phyloP scores from a whole-genome alignment of 2,113 vertebrate species.

The Phrynocephalus versicolor region DNA sequence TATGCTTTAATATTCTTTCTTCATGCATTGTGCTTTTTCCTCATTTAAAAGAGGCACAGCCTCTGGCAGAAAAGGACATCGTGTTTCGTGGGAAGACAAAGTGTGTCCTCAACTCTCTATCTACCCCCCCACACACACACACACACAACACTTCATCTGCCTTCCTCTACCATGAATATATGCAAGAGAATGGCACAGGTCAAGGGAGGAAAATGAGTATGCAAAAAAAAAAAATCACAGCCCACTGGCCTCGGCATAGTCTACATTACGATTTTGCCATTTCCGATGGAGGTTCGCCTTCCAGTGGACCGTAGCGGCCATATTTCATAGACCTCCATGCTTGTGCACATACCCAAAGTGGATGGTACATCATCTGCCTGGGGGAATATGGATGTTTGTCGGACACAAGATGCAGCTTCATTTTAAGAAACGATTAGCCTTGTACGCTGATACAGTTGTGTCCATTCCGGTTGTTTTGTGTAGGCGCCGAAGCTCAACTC shows the following conservation, averaged over 20 bases:
- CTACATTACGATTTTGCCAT: slow-evolving; percentile 86
- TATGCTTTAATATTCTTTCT: slow-evolving; percentile 88
- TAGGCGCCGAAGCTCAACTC: too few species aligned
- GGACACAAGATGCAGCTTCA: too few species aligned
- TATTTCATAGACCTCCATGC: slow-evolving; percentile 74
- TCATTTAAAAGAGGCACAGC: slow-evolving; percentile 86
- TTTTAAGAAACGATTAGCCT: too few species aligned
- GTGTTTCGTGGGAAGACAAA: slow-evolving; percentile 80
- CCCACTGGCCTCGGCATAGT: slow-evolving; percentile 81
- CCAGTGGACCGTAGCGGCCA: slow-evolving; percentile 83
- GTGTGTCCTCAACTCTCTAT: slow-evolving; percentile 16
- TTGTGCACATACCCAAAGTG: slow-evolving; percentile 11
- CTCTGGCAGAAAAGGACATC: slow-evolving; percentile 88
- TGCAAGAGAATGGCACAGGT: slow-evolving; percentile 80
- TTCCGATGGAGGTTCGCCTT: slow-evolving; percentile 82
- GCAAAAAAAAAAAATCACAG: slow-evolving; percentile 87
- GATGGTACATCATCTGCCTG: neutral
- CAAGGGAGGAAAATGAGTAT: slow-evolving; percentile 84
- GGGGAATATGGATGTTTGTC: too few species aligned
- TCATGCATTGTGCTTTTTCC: slow-evolving; percentile 88
- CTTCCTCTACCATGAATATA: slow-evolving; percentile 41
- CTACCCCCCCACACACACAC: too few species aligned
- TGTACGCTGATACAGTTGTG: too few species aligned
- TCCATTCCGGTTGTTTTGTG: too few species aligned
- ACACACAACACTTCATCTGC: neutral